These are phyloP conservation scores for Caligus rogercresseyi DNA, from an alignment of 1,140 invertebrate species.

Conservation along the genomic window DNA sequence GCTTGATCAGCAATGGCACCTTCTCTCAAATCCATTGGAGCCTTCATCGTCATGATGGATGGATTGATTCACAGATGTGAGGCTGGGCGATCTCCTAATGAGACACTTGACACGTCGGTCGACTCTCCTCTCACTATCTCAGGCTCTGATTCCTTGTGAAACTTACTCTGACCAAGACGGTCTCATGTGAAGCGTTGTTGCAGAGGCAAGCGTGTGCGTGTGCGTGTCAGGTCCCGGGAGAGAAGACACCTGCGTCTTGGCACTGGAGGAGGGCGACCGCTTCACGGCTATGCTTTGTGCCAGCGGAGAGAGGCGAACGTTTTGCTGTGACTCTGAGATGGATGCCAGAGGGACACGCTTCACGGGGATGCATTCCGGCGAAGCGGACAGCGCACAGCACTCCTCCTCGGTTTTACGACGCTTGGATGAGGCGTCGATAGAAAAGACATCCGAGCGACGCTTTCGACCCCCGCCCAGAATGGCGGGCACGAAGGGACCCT, in stretches of 20 bases:
- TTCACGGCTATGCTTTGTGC: not conserved
- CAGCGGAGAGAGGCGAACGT: not conserved
- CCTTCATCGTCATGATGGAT: not conserved
- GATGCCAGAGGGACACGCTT: not conserved
- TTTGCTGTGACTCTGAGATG: not conserved
- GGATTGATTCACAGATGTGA: not conserved
- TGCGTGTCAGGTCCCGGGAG: too few relatives aligned
- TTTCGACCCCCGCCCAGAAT: not conserved
- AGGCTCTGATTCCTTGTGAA: too few relatives aligned
- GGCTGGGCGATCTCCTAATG: not conserved
- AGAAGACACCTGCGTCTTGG: not conserved
- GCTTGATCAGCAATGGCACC: too few relatives aligned
- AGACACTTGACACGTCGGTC: not conserved
- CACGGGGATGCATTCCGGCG: too few relatives aligned
- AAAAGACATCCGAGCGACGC: not conserved
- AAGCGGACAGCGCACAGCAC: too few relatives aligned
- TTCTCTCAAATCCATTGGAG: too few relatives aligned
- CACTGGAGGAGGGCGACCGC: not conserved
- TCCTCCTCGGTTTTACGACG: not conserved
- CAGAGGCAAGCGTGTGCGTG: too few relatives aligned
- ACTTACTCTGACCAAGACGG: not conserved
- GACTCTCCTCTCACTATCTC: too few relatives aligned
- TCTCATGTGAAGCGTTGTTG: not conserved
- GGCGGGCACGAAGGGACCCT: not conserved
- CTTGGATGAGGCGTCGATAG: not conserved